Percentiles rank a stretch among this genome's conserved stretches.
Evolutionary conservation across 92 coral and sea anemone genomes (phyloP).

Genomic region (Porites evermanni): DNA sequence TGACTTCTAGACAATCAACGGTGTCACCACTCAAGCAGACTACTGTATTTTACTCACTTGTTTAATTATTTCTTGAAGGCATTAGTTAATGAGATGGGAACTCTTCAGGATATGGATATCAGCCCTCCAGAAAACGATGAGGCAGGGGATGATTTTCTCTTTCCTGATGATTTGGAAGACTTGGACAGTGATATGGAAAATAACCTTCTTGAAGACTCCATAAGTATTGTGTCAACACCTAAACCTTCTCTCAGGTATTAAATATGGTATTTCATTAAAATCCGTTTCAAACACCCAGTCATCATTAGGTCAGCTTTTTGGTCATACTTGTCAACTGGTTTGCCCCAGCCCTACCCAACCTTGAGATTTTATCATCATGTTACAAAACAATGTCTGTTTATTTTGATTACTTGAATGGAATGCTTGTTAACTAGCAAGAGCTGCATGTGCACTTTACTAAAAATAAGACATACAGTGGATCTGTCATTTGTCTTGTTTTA

Average conservation of each 20-base stretch:
- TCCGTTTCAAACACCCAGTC: too few relatives aligned
- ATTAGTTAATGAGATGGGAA: conserved; percentile 54
- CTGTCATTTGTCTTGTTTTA: too few relatives aligned
- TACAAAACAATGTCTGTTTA: too few relatives aligned
- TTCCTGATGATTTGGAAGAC: conserved; percentile 84
- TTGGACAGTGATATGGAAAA: conserved; percentile 88
- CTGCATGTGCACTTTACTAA: too few relatives aligned
- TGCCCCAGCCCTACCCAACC: too few relatives aligned
- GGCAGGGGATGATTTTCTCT: conserved; percentile 86
- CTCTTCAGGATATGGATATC: conserved; percentile 77
- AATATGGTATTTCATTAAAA: neutral
- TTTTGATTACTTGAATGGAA: too few relatives aligned
- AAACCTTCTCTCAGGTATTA: conserved; percentile 92
- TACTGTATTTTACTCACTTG: neutral
- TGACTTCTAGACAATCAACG: too few relatives aligned
- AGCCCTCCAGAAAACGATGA: conserved; percentile 98
- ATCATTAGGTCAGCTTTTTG: too few relatives aligned
- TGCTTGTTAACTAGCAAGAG: too few relatives aligned
- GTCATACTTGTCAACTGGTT: too few relatives aligned
- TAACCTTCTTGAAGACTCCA: conserved; percentile 86
- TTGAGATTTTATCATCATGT: too few relatives aligned
- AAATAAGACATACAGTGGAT: too few relatives aligned
- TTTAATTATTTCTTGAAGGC: conserved; percentile 47
- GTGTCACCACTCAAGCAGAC: neutral
- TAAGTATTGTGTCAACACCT: conserved; percentile 93